Conservation (phyloP, 2,113 vertebrate species). For the Mormyrus lacerda region DNA sequence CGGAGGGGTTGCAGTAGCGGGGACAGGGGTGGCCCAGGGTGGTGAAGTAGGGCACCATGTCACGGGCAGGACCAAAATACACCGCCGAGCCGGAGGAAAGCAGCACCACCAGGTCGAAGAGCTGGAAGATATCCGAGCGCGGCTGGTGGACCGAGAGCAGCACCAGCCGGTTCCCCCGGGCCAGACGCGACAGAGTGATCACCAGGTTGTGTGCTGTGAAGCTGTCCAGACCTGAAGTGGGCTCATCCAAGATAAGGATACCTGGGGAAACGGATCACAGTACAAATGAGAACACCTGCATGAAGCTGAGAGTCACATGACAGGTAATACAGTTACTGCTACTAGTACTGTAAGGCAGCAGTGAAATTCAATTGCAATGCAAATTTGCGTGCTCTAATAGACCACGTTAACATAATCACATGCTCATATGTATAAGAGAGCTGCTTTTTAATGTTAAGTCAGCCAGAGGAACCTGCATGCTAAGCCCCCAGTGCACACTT, state of each 20-base stretch:
- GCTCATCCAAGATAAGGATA: conserved; percentile 89
- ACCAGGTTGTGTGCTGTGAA: conserved; percentile 95
- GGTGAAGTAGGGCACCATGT: conserved; percentile 89
- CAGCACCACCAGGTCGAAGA: conserved; percentile 88
- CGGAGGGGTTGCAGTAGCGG: conserved; percentile 86
- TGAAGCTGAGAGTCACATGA: neutral
- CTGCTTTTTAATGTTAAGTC: neutral
- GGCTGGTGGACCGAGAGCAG: conserved; percentile 91
- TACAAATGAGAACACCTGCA: neutral
- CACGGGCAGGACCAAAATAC: conserved; percentile 75
- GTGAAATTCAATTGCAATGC: neutral
- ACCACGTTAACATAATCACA: neutral
- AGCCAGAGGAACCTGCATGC: neutral
- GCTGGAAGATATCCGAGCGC: conserved; percentile 87
- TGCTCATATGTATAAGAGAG: neutral
- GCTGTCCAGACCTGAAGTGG: conserved; percentile 93
- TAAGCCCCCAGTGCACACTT: neutral
- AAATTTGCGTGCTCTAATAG: neutral
- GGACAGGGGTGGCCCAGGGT: conserved; percentile 80
- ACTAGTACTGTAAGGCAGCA: neutral
- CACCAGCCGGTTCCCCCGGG: conserved; percentile 83
- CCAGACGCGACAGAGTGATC: conserved; percentile 82
- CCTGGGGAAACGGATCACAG: conserved; percentile 52
- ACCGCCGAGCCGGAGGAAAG: conserved; percentile 77
- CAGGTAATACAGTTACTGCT: neutral